phyloP scores from a whole-genome alignment of 2,113 vertebrate species.

The Chaetorhynchus papuensis region DNA sequence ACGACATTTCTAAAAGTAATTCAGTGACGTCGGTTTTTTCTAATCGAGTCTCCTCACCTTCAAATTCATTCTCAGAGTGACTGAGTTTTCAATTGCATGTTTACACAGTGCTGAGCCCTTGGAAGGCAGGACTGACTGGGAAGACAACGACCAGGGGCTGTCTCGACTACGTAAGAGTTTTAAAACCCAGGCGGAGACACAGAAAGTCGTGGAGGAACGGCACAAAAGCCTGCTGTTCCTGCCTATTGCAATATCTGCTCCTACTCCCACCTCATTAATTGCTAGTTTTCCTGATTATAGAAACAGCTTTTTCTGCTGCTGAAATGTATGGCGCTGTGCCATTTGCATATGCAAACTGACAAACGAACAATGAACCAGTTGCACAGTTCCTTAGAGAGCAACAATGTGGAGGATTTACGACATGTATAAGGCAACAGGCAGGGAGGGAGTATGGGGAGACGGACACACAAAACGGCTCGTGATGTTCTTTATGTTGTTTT shows the following conservation, averaged over 20 bases:
- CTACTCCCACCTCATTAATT: conserved; percentile 60
- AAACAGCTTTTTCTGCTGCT: conserved; percentile 48
- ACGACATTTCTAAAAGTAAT: not conserved
- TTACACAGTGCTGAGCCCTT: not conserved
- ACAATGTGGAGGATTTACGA: conserved; percentile 52
- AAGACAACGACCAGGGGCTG: not conserved
- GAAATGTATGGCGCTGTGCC: not conserved
- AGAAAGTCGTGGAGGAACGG: not conserved
- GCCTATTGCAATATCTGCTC: conserved; percentile 11
- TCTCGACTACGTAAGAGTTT: not conserved
- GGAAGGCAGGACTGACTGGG: not conserved
- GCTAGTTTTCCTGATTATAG: conserved; percentile 60
- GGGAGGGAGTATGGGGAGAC: not conserved
- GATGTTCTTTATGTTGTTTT: not conserved
- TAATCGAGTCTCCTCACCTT: not conserved
- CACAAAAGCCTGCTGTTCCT: conserved; percentile 26
- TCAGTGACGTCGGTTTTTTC: not conserved
- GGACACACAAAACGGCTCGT: not conserved
- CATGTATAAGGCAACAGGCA: not conserved
- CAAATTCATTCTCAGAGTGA: not conserved
- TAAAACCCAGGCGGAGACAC: not conserved
- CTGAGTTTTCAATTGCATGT: not conserved
- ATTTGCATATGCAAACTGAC: conserved; percentile 48
- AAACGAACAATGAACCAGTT: conserved; percentile 49
- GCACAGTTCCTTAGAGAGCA: conserved; percentile 49